These are phyloP conservation scores for Porphyrio hochstetteri DNA, from an alignment of 2,113 vertebrate species.

Conservation along the genomic window DNA sequence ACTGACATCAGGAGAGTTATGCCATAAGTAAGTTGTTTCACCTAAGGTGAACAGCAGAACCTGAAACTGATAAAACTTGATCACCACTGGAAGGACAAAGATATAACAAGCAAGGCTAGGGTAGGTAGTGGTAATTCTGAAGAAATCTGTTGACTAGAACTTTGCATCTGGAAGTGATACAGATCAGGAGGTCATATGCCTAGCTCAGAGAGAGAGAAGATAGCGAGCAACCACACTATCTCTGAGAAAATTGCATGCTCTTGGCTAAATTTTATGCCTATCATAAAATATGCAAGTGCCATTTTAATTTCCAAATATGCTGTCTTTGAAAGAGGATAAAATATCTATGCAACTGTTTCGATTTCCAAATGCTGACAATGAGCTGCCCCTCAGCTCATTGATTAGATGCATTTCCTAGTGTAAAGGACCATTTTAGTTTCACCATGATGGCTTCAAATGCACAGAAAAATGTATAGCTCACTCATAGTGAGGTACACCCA, in stretches of 20 bases:
- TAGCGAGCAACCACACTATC: background rate
- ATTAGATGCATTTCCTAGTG: background rate
- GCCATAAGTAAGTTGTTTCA: background rate
- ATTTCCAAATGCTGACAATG: background rate
- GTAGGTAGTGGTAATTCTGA: background rate
- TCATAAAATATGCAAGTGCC: background rate
- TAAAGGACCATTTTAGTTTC: background rate
- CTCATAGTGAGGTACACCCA: background rate
- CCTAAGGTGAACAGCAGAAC: background rate
- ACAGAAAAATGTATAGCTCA: background rate
- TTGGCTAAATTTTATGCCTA: background rate
- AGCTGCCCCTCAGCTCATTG: background rate
- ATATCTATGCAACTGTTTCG: background rate
- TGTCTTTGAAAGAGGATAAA: background rate
- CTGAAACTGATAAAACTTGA: constrained; percentile 10
- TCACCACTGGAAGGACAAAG: background rate
- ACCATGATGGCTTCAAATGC: background rate
- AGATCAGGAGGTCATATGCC: background rate
- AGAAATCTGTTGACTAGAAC: background rate
- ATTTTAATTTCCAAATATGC: background rate
- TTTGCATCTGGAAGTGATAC: background rate
- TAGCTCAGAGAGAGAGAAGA: background rate
- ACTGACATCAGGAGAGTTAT: background rate
- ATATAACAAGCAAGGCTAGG: background rate
- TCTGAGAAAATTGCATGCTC: background rate